A percentile compares a stretch with the other conserved stretches of the same genome.
Evolutionary conservation across 2,797 vertebrate genomes (phyloP).

Genomic region (Champsocephalus esox): DNA sequence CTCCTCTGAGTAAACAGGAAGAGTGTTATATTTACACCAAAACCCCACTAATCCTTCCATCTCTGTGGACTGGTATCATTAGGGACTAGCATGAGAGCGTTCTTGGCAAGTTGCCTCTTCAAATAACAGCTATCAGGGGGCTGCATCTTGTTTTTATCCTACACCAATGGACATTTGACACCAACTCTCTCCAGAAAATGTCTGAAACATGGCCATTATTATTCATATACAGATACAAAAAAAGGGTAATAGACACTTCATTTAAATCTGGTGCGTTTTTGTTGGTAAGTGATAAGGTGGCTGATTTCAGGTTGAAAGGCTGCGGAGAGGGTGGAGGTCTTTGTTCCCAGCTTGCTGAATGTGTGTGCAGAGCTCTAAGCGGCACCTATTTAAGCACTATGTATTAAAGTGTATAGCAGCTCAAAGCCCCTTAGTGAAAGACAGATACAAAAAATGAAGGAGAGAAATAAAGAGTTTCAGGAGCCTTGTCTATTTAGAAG

Average conservation of each 20-base stretch:
- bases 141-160: conserved; percentile 40
- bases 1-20: conserved; percentile 67
- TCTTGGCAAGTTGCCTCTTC: conserved; percentile 55
- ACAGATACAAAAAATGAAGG: conserved; percentile 19
- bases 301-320: conserved; percentile 79
- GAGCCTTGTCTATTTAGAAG: conserved; percentile 79
- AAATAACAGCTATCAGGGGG: conserved; percentile 56
- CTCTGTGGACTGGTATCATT: conserved; percentile 61
- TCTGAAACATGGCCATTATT: conserved; percentile 25
- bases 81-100: conserved; percentile 54
- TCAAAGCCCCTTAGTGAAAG: conserved; percentile 72
- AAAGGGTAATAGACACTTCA: conserved; percentile 47
- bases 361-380: conserved; percentile 75
- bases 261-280: conserved; percentile 63
- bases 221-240: conserved; percentile 14
- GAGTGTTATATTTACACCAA: conserved; percentile 73
- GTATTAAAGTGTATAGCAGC: conserved; percentile 82
- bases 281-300: conserved; percentile 65
- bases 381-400: conserved; percentile 78
- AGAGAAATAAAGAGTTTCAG: conserved; percentile 58
- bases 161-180: conserved; percentile 13
- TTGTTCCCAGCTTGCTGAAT: conserved; percentile 77
- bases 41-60: conserved; percentile 72
- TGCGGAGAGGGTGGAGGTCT: conserved; percentile 74
- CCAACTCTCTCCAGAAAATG: conserved; percentile 18